Evolutionary conservation across 2,797 vertebrate genomes (phyloP).

Genomic region (Alectoris magna): DNA sequence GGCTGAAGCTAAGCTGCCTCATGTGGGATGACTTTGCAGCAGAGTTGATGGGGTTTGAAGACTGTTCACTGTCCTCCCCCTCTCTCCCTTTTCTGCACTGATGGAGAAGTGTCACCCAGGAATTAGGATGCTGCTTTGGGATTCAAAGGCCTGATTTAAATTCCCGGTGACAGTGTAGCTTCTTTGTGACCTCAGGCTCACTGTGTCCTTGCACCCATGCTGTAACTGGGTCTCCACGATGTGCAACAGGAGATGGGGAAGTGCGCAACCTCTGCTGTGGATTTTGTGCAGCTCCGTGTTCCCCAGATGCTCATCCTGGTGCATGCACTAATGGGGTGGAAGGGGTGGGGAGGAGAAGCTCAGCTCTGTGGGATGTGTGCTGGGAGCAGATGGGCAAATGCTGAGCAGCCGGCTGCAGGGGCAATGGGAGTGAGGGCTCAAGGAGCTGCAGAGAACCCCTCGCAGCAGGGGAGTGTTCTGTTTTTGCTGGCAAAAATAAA

Average conservation of each 20-base stretch:
- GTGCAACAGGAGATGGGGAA: background rate
- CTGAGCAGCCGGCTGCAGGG: background rate
- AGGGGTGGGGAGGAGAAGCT: background rate
- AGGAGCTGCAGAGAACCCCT: background rate
- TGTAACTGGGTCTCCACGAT: background rate
- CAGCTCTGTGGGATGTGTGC: background rate
- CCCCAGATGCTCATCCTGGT: background rate
- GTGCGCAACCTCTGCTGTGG: accelerated
- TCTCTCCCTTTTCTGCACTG: background rate
- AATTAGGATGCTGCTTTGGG: background rate
- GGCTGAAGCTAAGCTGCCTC: background rate
- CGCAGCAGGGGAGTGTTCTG: background rate
- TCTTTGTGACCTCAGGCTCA: background rate
- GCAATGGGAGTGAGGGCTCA: accelerated
- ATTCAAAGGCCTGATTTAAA: background rate
- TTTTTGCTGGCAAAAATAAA: background rate
- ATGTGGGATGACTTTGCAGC: background rate
- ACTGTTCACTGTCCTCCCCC: background rate
- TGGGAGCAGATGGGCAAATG: accelerated
- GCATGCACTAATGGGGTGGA: accelerated
- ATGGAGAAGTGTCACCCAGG: background rate
- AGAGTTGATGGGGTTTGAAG: background rate
- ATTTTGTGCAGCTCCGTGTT: accelerated
- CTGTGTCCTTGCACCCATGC: background rate
- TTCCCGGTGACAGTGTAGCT: background rate